Evolutionary conservation across 2,888 invertebrate genomes (phyloP).

Genomic region (Eilema sororculum): DNA sequence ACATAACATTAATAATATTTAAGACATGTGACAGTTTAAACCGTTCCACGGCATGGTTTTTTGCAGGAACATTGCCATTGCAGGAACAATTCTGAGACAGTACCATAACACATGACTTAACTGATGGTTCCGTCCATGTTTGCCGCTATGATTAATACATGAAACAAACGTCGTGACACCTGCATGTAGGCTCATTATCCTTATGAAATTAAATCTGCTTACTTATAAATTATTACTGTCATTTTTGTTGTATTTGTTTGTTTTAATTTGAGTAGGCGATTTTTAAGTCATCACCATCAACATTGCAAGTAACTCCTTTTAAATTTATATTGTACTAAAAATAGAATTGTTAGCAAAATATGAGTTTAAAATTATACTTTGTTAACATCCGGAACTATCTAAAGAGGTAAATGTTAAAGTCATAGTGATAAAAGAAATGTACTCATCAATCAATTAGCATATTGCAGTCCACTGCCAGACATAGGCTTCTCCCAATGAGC

Average conservation of each 20-base stretch:
- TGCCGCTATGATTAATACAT: slow-evolving; percentile 40
- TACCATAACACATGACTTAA: slow-evolving; percentile 23
- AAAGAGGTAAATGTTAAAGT: too few species aligned
- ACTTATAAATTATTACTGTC: not conserved
- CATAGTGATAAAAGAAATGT: too few species aligned
- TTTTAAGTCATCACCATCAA: not conserved
- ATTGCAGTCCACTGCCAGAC: too few species aligned
- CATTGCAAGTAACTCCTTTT: not conserved
- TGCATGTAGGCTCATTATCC: slow-evolving; percentile 18
- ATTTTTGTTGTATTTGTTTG: too few species aligned
- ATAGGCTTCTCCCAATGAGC: too few species aligned
- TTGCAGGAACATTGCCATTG: slow-evolving; percentile 7
- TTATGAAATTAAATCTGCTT: not conserved
- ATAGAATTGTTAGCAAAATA: too few species aligned
- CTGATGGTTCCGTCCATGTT: slow-evolving; percentile 35
- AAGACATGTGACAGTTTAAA: not conserved
- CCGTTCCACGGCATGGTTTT: not conserved
- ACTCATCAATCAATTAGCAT: too few species aligned
- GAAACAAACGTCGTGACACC: slow-evolving; percentile 35
- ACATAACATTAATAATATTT: too few species aligned
- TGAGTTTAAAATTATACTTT: too few species aligned
- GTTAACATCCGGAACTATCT: too few species aligned
- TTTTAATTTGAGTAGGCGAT: not conserved
- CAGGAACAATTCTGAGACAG: slow-evolving; percentile 4
- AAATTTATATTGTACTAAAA: not conserved